Percentiles rank a stretch among this genome's conserved stretches.
phyloP scores from a whole-genome alignment of 2,888 invertebrate genomes.

The Gibbula magus region DNA sequence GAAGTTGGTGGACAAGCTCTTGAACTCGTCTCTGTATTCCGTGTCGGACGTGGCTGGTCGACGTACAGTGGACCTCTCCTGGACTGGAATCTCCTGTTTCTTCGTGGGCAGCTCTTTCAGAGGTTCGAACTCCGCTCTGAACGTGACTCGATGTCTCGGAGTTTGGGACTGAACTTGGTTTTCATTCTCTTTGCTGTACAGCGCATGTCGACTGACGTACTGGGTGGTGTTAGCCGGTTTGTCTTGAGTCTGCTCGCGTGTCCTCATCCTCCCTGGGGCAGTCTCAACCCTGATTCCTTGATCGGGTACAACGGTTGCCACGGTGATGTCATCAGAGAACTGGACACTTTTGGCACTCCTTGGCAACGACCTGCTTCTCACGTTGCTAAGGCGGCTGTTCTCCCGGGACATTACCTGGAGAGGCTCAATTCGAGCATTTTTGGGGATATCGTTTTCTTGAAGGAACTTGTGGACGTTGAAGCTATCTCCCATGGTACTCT shows the following conservation, averaged over 20 bases:
- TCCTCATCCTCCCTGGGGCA: constrained; percentile 47
- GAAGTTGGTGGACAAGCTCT: constrained; percentile 60
- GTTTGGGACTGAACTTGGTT: not conserved
- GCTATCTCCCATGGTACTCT: constrained; percentile 63
- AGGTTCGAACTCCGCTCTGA: constrained; percentile 23
- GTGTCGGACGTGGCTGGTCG: constrained; percentile 48
- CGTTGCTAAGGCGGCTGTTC: constrained; percentile 64
- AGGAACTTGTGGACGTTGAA: constrained; percentile 72
- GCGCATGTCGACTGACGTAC: constrained; percentile 60
- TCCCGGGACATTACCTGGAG: constrained; percentile 65
- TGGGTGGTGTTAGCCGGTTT: constrained; percentile 49
- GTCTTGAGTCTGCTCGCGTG: not conserved
- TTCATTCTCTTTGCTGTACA: constrained; percentile 52
- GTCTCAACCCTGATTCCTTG: constrained; percentile 52
- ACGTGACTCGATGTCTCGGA: not conserved
- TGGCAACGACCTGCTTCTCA: constrained; percentile 32
- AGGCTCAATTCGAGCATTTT: constrained; percentile 65
- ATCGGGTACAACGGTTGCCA: constrained; percentile 59
- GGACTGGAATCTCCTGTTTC: not conserved
- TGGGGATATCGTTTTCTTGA: constrained; percentile 66
- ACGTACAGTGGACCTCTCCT: not conserved
- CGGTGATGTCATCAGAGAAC: constrained; percentile 62
- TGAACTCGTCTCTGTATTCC: constrained; percentile 60
- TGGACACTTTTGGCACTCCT: constrained; percentile 55
- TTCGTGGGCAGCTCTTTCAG: not conserved